Conservation (phyloP, 2,113 vertebrate genomes). For the Rhipidura dahli region DNA sequence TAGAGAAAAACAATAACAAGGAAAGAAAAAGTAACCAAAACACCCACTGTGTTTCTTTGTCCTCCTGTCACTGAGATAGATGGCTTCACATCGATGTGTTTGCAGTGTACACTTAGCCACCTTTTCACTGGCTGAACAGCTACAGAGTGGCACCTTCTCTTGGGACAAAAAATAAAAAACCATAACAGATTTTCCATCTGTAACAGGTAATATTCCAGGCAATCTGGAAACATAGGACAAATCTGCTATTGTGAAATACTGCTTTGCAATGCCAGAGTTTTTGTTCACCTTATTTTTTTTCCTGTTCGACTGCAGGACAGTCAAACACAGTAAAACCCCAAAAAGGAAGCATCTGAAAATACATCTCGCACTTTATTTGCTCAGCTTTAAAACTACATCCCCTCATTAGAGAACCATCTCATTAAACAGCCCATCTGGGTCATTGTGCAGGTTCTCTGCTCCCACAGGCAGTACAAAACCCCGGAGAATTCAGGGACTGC, state of each 20-base stretch:
- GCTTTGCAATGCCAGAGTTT: background rate
- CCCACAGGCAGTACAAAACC: conserved; percentile 34
- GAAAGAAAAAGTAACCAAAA: background rate
- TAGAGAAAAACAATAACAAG: background rate
- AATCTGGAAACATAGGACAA: background rate
- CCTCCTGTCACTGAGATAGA: background rate
- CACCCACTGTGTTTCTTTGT: background rate
- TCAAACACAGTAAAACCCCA: background rate
- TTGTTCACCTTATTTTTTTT: background rate
- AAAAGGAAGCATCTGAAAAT: conserved; percentile 13
- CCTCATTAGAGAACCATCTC: conserved; percentile 31
- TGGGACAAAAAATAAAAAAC: background rate
- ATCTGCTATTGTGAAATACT: background rate
- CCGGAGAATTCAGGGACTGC: background rate
- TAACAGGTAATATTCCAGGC: background rate
- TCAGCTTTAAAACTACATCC: conserved; percentile 1
- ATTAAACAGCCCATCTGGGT: conserved; percentile 50
- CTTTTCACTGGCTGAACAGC: background rate
- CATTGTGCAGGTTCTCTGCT: background rate
- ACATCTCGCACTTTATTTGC: background rate
- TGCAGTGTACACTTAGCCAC: background rate
- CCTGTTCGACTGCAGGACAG: background rate
- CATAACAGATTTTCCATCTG: background rate
- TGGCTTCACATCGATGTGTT: background rate
- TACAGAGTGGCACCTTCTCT: background rate